Evolutionary conservation across 2,113 vertebrate genomes (phyloP).

Genomic region (Oenanthe melanoleuca): DNA sequence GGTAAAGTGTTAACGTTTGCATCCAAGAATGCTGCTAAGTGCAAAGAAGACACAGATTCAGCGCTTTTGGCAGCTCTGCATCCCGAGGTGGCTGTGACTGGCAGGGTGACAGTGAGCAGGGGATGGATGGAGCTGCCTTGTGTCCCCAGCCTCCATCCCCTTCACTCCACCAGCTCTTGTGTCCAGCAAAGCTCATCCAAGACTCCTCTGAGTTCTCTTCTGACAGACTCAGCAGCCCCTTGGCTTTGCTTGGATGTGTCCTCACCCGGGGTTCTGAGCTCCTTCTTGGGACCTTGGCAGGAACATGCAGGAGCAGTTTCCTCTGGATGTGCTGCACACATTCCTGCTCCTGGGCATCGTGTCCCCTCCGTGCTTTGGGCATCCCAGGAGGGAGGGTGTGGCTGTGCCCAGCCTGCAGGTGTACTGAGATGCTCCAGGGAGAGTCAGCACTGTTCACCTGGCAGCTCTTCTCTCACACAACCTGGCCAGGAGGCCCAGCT

Average conservation of each 20-base stretch:
- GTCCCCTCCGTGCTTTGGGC: not conserved
- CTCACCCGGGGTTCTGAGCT: not conserved
- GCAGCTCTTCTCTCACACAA: not conserved
- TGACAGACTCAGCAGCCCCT: not conserved
- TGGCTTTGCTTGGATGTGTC: not conserved
- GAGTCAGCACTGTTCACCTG: not conserved
- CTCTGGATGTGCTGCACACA: not conserved
- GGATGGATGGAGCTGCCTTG: not conserved
- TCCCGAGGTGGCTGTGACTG: not conserved
- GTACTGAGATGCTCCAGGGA: not conserved
- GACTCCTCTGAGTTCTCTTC: not conserved
- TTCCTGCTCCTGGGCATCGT: too few relatives aligned
- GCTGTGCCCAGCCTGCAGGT: not conserved
- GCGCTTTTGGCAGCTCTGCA: constrained; percentile 3
- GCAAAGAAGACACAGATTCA: not conserved
- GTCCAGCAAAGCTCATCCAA: not conserved
- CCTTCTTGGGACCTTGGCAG: not conserved
- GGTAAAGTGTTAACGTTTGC: constrained; percentile 74
- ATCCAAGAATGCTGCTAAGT: constrained; percentile 34
- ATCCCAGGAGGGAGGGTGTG: not conserved
- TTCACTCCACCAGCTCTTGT: not conserved
- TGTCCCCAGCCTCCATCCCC: not conserved
- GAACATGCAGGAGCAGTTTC: not conserved
- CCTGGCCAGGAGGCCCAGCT: not conserved
- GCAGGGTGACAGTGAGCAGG: not conserved